These are phyloP conservation scores for Propithecus deckenii DNA, from an alignment of 2,797 vertebrate species.

Conservation along the genomic window DNA sequence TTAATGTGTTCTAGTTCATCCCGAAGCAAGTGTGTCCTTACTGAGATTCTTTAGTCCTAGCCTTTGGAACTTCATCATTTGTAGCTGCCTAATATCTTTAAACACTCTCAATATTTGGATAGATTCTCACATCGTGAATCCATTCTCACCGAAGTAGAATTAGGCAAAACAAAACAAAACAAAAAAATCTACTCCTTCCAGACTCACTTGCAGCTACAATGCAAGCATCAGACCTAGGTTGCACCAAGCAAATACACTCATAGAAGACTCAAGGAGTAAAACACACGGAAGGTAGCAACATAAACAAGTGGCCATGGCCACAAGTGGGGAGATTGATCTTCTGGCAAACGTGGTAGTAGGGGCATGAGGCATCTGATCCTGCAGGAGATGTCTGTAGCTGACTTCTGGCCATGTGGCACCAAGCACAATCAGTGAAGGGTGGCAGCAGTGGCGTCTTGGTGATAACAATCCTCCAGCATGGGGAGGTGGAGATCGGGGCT, in stretches of 20 bases:
- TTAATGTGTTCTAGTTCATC: slow-evolving; percentile 30
- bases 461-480: background rate
- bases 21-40: slow-evolving; percentile 45
- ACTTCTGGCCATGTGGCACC: background rate
- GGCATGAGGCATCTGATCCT: background rate
- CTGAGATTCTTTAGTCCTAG: slow-evolving; percentile 5
- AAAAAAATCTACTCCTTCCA: background rate
- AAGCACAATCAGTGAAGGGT: background rate
- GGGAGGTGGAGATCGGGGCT: background rate
- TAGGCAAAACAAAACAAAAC: background rate
- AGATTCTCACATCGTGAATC: slow-evolving; percentile 38
- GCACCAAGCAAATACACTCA: background rate
- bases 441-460: background rate
- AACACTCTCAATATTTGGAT: slow-evolving; percentile 44
- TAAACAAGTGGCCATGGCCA: background rate
- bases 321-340: background rate
- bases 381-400: background rate
- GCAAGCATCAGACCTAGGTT: background rate
- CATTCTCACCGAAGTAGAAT: slow-evolving; percentile 24
- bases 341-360: background rate
- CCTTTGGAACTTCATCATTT: slow-evolving; percentile 44
- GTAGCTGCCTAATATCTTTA: slow-evolving; percentile 2
- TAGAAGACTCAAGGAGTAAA: slow-evolving; percentile 11
- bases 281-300: background rate
- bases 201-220: background rate